Percentiles rank a stretch among this genome's conserved stretches.
Conservation (phyloP, 2,113 vertebrate genomes). For the Scartelaos histophorus region DNA sequence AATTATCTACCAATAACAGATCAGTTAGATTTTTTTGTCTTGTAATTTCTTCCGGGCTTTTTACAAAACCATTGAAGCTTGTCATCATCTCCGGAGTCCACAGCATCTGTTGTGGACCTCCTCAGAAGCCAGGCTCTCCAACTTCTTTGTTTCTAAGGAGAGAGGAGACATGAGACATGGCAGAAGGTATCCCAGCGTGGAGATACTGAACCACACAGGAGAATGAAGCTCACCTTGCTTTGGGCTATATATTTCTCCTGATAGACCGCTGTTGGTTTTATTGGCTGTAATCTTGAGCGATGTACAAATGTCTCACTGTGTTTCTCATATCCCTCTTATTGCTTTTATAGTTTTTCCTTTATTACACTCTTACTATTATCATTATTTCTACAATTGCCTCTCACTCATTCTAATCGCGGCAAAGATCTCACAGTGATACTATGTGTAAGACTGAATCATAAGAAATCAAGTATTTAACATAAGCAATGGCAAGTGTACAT, state of each 20-base stretch:
- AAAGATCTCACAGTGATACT: constrained; percentile 12
- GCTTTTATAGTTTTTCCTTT: constrained; percentile 25
- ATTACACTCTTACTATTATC: not conserved
- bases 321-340: constrained; percentile 23
- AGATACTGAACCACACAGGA: constrained; percentile 4
- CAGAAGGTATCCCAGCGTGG: not conserved
- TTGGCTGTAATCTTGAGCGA: constrained; percentile 66
- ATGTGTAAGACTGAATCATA: not conserved
- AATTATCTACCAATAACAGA: not conserved
- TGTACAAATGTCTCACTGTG: constrained; percentile 38
- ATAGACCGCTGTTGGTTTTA: constrained; percentile 59
- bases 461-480: too few species aligned
- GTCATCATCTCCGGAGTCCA: not conserved
- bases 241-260: constrained; percentile 57
- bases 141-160: constrained; percentile 22
- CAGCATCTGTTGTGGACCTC: constrained; percentile 17
- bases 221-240: constrained; percentile 48
- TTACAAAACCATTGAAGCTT: not conserved
- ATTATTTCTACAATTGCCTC: constrained; percentile 17
- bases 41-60: not conserved
- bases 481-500: too few species aligned
- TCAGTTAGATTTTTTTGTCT: constrained; percentile 30
- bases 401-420: constrained; percentile 30
- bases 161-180: not conserved
- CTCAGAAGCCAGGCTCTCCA: constrained; percentile 25